Conservation (phyloP, 2,888 invertebrate genomes). For the Polia nebulosa region DNA sequence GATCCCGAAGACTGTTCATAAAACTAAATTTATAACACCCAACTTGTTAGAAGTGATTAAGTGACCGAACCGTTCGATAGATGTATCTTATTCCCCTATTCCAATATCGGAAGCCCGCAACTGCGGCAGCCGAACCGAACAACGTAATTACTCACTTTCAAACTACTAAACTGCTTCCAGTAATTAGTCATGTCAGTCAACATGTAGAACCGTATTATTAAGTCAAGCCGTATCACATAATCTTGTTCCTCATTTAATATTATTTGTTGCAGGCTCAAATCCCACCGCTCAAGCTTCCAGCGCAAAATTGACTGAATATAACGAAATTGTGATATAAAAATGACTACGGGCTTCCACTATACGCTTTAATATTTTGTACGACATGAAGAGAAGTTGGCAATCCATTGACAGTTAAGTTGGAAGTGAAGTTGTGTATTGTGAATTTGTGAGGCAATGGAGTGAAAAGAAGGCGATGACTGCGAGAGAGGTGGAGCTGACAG, state of each 20-base stretch:
- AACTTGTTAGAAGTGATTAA: conserved; percentile 67
- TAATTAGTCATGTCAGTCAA: conserved; percentile 56
- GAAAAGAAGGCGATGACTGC: conserved; percentile 91
- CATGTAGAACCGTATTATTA: conserved; percentile 26
- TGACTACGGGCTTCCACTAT: conserved; percentile 79
- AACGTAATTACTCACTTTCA: conserved; percentile 57
- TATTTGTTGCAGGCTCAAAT: conserved; percentile 78
- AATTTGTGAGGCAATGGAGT: conserved; percentile 77
- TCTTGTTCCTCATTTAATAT: conserved; percentile 58
- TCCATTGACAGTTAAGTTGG: conserved; percentile 70
- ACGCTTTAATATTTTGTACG: conserved; percentile 72
- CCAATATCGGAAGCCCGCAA: conserved; percentile 55
- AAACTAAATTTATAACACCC: conserved; percentile 78
- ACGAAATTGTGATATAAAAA: conserved; percentile 79
- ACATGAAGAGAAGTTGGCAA: conserved; percentile 66
- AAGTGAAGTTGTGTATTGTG: conserved; percentile 69
- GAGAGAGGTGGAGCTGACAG: conserved; percentile 94
- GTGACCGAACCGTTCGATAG: conserved; percentile 60
- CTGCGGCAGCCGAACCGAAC: conserved; percentile 49
- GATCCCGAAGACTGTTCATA: conserved; percentile 68
- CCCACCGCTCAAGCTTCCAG: conserved; percentile 65
- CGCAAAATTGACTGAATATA: conserved; percentile 73
- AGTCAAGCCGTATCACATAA: conserved; percentile 35
- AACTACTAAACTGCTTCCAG: conserved; percentile 49
- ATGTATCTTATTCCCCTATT: conserved; percentile 61